Evolutionary conservation across 2,888 invertebrate genomes (phyloP).

Genomic region (Sinohyriopsis cumingii): DNA sequence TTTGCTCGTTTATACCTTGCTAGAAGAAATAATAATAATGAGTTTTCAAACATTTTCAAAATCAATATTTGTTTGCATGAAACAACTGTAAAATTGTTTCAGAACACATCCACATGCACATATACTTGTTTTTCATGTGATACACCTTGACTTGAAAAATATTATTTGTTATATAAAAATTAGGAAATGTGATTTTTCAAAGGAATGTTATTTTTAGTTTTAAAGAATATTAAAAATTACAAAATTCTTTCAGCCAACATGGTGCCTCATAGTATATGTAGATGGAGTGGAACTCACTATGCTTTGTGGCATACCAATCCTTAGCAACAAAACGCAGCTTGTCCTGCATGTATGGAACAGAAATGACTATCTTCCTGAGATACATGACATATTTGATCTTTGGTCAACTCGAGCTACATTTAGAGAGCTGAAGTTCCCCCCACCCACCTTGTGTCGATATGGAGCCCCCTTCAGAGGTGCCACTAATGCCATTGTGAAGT

Average conservation of each 20-base stretch:
- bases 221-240: too few relatives aligned
- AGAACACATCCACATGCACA: too few relatives aligned
- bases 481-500: conserved; percentile 28
- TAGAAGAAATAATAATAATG: too few relatives aligned
- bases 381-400: conserved; percentile 6
- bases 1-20: too few relatives aligned
- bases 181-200: too few relatives aligned
- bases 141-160: too few relatives aligned
- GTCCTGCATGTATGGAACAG: conserved; percentile 32
- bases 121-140: too few relatives aligned
- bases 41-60: too few relatives aligned
- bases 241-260: conserved; percentile 3
- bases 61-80: too few relatives aligned
- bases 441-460: conserved; percentile 26
- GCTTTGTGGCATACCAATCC: conserved; percentile 32
- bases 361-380: conserved; percentile 23
- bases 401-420: conserved; percentile 20
- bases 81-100: too few relatives aligned
- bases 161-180: too few relatives aligned
- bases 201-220: too few relatives aligned
- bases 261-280: conserved; percentile 1
- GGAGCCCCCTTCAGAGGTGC: conserved; percentile 33
- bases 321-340: conserved; percentile 20
- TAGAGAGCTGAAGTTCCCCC: conserved; percentile 25
- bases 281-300: not conserved